These are phyloP conservation scores for Strigops habroptila DNA, from an alignment of 2,113 vertebrate genomes.

Conservation along the genomic window DNA sequence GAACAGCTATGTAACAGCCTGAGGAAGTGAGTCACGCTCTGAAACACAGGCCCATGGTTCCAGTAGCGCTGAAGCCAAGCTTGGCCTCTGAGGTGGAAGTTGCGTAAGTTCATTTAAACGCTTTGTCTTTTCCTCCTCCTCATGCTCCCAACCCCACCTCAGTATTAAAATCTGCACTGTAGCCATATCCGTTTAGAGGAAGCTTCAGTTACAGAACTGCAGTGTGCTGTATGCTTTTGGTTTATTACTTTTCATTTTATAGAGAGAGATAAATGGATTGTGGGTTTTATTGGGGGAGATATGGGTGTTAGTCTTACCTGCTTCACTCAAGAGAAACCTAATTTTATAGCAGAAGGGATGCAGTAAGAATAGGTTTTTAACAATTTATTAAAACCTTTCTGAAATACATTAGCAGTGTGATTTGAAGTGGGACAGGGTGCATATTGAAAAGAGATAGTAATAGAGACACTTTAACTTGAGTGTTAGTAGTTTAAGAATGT, in stretches of 20 bases:
- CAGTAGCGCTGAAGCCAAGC: background rate
- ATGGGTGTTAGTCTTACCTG: background rate
- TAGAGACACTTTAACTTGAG: background rate
- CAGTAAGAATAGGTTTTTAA: background rate
- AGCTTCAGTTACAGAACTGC: background rate
- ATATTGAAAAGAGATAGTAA: background rate
- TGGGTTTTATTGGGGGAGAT: background rate
- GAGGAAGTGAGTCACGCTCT: slow-evolving; percentile 64
- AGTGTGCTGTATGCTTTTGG: background rate
- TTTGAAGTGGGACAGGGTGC: background rate
- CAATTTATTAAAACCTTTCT: background rate
- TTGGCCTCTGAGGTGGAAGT: slow-evolving; percentile 29
- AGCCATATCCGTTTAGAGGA: background rate
- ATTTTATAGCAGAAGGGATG: background rate
- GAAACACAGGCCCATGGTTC: slow-evolving; percentile 25
- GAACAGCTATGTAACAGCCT: slow-evolving; percentile 14
- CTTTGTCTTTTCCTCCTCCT: background rate
- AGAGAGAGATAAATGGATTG: background rate
- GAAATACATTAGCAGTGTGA: background rate
- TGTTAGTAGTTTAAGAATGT: background rate
- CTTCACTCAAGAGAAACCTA: background rate
- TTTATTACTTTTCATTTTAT: background rate
- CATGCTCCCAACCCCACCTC: background rate
- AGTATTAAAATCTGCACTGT: background rate
- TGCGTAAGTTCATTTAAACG: slow-evolving; percentile 48